Percentiles rank a stretch among this genome's conserved stretches.
Conservation (phyloP, 2,888 invertebrate species). For the Deilephila porcellus region DNA sequence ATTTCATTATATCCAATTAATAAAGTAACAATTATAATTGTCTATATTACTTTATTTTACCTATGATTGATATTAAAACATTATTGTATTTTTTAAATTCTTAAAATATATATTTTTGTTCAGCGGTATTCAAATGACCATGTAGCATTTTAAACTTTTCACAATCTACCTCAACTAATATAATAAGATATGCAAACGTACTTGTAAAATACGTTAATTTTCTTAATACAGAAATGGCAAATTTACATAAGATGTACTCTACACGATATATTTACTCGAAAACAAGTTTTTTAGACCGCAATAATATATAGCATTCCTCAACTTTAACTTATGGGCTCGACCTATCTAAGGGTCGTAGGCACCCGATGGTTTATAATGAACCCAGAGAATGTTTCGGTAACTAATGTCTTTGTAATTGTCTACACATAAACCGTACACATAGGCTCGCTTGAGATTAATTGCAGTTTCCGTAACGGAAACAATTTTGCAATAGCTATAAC, state of each 20-base stretch:
- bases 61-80: no score
- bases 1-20: background rate
- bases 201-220: no score
- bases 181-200: no score
- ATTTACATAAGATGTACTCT: no score
- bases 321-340: constrained; percentile 48
- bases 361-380: constrained; percentile 65
- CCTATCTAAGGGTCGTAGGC: constrained; percentile 54
- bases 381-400: constrained; percentile 57
- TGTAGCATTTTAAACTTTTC: no score
- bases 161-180: no score
- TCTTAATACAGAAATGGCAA: no score
- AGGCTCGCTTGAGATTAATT: background rate
- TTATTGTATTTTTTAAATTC: no score
- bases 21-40: background rate
- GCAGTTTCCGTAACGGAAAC: background rate
- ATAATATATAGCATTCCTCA: constrained; percentile 57
- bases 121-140: no score
- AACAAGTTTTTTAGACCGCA: background rate
- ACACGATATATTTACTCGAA: background rate
- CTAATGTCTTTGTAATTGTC: constrained; percentile 59
- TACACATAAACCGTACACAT: constrained; percentile 43
- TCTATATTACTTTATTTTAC: background rate
- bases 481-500: background rate
- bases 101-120: no score